These are phyloP conservation scores for Thaumatotibia leucotreta DNA, from an alignment of 1,140 invertebrate genomes.

Conservation along the genomic window DNA sequence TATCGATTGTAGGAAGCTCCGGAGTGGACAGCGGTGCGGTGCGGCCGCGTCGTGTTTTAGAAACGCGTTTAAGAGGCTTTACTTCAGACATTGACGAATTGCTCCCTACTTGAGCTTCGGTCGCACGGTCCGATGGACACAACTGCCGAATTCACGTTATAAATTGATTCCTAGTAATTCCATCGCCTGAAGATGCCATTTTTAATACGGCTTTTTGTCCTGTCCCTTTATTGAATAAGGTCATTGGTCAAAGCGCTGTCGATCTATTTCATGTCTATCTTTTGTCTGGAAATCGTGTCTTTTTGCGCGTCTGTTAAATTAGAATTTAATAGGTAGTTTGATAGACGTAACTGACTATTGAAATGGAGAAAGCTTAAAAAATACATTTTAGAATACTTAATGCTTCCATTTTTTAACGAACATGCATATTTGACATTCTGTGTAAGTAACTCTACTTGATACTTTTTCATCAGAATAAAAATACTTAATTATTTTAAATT, in stretches of 20 bases:
- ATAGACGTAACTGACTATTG: no score
- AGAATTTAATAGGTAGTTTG: not conserved
- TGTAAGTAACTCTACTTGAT: no score
- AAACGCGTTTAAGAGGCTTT: constrained; percentile 40
- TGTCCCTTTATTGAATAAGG: constrained; percentile 13
- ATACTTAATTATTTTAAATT: no score
- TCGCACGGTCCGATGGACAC: constrained; percentile 22
- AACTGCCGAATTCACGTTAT: constrained; percentile 36
- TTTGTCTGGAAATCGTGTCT: not conserved
- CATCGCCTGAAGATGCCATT: constrained; percentile 9
- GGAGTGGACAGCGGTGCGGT: constrained; percentile 25
- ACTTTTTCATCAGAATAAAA: no score
- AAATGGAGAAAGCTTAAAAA: no score
- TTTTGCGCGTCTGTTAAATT: not conserved
- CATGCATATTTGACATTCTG: no score
- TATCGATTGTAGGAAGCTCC: constrained; percentile 27
- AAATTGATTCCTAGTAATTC: constrained; percentile 41
- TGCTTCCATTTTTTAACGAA: no score
- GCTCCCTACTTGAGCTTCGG: constrained; percentile 24
- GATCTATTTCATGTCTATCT: not conserved
- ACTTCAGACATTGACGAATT: constrained; percentile 42
- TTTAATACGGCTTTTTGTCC: constrained; percentile 11
- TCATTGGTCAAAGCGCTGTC: constrained; percentile 10
- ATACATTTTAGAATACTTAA: no score
- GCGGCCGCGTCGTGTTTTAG: constrained; percentile 26